phyloP scores from a whole-genome alignment of 2,113 vertebrate species.

The Coreoperca whiteheadi region DNA sequence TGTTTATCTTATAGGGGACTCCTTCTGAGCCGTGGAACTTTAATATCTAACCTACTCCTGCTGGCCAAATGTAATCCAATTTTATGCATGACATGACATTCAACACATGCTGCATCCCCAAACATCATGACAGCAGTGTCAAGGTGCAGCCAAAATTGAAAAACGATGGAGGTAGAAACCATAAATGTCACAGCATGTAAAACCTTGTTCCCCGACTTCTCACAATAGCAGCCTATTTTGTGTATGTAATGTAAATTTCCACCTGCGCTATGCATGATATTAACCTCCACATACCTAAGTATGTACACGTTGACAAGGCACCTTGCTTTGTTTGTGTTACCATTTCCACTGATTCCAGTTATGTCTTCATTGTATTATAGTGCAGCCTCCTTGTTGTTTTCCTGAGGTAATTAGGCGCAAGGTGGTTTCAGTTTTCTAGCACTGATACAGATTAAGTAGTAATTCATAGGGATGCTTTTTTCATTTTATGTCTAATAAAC shows the following conservation, averaged over 20 bases:
- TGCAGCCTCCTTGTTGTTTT: slow-evolving; percentile 10
- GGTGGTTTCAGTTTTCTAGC: background rate
- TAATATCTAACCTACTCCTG: slow-evolving; percentile 42
- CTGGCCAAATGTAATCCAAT: slow-evolving; percentile 65
- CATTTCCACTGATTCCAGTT: background rate
- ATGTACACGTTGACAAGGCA: background rate
- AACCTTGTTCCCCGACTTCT: slow-evolving; percentile 37
- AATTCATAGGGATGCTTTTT: background rate
- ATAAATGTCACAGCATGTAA: slow-evolving; percentile 65
- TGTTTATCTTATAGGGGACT: slow-evolving; percentile 35
- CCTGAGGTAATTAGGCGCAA: slow-evolving; percentile 16
- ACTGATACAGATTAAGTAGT: background rate
- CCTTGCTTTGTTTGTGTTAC: slow-evolving; percentile 12
- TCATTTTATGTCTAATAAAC: background rate
- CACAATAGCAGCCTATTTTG: slow-evolving; percentile 35
- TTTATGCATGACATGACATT: slow-evolving; percentile 64
- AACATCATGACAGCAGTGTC: slow-evolving; percentile 54
- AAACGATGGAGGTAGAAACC: slow-evolving; percentile 47
- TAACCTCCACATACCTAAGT: slow-evolving; percentile 39
- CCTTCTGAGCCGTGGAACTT: slow-evolving; percentile 14
- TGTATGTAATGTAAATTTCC: slow-evolving; percentile 54
- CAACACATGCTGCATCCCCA: slow-evolving; percentile 43
- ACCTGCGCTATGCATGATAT: slow-evolving; percentile 45
- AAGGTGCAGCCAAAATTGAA: slow-evolving; percentile 63
- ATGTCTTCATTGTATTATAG: background rate